These are phyloP conservation scores for Ruditapes philippinarum DNA, from an alignment of 1,140 invertebrate genomes.

Conservation along the genomic window DNA sequence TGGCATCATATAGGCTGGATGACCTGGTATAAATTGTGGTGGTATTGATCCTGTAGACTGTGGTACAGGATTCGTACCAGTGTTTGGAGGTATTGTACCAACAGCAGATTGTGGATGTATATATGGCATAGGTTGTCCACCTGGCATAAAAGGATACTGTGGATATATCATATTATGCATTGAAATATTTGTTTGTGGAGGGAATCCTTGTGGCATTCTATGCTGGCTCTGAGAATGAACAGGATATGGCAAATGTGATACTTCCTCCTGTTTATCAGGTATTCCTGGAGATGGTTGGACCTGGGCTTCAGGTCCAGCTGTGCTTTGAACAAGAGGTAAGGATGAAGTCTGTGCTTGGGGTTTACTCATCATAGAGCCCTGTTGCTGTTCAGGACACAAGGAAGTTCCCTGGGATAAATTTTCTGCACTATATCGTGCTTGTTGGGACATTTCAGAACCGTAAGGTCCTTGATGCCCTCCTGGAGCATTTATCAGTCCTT, in stretches of 20 bases:
- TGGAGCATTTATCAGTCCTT: background rate
- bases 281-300: background rate
- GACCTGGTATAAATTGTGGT: slow-evolving; percentile 25
- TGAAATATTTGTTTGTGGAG: background rate
- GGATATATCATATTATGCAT: slow-evolving; percentile 39
- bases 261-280: background rate
- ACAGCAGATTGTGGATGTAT: background rate
- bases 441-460: background rate
- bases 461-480: background rate
- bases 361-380: background rate
- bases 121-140: background rate
- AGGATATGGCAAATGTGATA: background rate
- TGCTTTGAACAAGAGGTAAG: background rate
- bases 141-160: slow-evolving; percentile 15
- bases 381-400: background rate
- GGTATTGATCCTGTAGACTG: background rate
- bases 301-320: background rate
- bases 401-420: background rate
- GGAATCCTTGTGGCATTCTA: background rate
- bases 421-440: background rate
- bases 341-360: background rate
- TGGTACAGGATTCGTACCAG: background rate
- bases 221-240: background rate
- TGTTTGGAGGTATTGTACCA: background rate
- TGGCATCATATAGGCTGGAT: slow-evolving; percentile 31